Percentiles rank a stretch among this genome's conserved stretches.
phyloP scores from a whole-genome alignment of 2,797 vertebrate genomes.

The Chloroceryle amazona region DNA sequence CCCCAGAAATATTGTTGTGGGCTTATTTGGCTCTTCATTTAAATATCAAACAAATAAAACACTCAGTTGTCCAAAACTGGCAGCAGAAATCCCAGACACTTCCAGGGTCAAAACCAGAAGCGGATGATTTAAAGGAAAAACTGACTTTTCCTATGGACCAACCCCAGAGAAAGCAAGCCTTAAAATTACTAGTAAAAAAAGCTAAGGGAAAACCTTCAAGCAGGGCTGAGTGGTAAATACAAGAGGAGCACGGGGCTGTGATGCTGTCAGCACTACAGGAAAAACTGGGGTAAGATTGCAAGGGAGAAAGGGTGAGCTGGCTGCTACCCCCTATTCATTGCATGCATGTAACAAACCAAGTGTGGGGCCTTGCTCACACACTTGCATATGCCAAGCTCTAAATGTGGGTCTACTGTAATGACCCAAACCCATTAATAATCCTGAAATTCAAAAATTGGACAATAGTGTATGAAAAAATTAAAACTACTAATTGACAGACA shows the following conservation, averaged over 20 bases:
- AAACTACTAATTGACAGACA: neutral
- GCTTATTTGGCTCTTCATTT: neutral
- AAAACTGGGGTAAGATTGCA: too few species aligned
- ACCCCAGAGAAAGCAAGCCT: neutral
- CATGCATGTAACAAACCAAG: neutral
- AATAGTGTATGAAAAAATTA: neutral
- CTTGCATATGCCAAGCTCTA: too few species aligned
- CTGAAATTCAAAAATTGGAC: neutral
- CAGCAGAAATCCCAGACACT: neutral
- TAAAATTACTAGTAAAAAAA: neutral
- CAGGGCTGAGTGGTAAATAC: neutral
- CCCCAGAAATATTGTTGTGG: rapidly evolving
- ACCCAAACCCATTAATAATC: neutral
- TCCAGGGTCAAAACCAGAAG: neutral
- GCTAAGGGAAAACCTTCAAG: neutral
- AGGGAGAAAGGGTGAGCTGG: neutral
- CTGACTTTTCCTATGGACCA: too few species aligned
- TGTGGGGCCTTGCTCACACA: neutral
- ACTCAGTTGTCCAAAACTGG: neutral
- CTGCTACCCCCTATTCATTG: neutral
- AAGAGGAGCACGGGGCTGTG: neutral
- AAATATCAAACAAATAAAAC: neutral
- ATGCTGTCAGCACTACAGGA: too few species aligned
- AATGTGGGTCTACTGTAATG: neutral
- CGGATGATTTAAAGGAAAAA: neutral